Conservation (phyloP, 2,888 invertebrate species). For the Cantharis rustica region DNA sequence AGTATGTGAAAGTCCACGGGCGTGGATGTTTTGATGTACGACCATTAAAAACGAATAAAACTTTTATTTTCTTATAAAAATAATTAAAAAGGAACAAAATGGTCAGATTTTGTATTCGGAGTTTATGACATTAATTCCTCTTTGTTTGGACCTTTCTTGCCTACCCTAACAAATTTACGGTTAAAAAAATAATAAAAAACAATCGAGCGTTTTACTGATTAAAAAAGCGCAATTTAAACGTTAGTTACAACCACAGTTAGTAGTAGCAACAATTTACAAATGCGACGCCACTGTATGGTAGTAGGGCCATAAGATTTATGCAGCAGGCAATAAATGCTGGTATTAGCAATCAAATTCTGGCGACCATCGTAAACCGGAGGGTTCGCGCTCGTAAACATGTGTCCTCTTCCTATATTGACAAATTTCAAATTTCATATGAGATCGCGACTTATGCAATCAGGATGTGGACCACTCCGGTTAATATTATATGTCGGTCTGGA, state of each 20-base stretch:
- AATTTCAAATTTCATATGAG: slow-evolving; percentile 45
- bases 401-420: slow-evolving; percentile 47
- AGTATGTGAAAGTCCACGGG: slow-evolving; percentile 21
- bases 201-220: neutral
- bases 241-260: neutral
- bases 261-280: neutral
- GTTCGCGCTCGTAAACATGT: slow-evolving; percentile 49
- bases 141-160: neutral
- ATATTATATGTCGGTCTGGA: neutral
- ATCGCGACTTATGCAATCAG: slow-evolving; percentile 21
- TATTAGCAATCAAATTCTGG: slow-evolving; percentile 49
- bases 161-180: neutral
- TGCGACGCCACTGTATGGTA: slow-evolving; percentile 25
- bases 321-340: slow-evolving; percentile 50
- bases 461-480: slow-evolving; percentile 6
- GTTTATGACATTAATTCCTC: neutral
- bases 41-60: neutral
- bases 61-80: neutral
- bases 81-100: neutral
- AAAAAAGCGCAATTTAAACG: neutral
- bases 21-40: slow-evolving; percentile 11
- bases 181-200: neutral
- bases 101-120: neutral
- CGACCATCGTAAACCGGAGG: slow-evolving; percentile 48
- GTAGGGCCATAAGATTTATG: slow-evolving; percentile 47